These are phyloP conservation scores for Acronicta alni DNA, from an alignment of 2,888 invertebrate species.

Conservation along the genomic window DNA sequence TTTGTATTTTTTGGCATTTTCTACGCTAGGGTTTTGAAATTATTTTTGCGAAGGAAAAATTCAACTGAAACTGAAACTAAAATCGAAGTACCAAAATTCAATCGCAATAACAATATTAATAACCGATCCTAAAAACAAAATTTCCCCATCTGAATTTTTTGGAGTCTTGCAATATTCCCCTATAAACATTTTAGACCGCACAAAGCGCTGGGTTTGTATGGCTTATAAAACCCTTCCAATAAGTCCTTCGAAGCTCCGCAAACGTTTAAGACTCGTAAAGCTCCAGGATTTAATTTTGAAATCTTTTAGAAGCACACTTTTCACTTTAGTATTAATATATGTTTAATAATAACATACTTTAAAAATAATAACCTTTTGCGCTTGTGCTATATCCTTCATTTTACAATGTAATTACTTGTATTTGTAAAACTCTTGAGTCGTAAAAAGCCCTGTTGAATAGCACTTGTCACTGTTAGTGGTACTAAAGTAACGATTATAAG, in stretches of 20 bases:
- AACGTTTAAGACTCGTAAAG: slow-evolving; percentile 61
- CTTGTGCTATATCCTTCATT: slow-evolving; percentile 64
- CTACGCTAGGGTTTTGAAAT: too few relatives aligned
- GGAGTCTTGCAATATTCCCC: slow-evolving; percentile 44
- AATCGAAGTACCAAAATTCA: too few relatives aligned
- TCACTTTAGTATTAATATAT: slow-evolving; percentile 58
- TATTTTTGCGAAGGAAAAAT: too few relatives aligned
- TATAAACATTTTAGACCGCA: slow-evolving; percentile 60
- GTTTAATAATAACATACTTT: slow-evolving; percentile 66
- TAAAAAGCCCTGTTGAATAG: slow-evolving; percentile 73
- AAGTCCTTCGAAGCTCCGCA: slow-evolving; percentile 49
- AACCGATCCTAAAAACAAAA: slow-evolving; percentile 28
- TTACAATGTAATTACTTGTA: slow-evolving; percentile 72
- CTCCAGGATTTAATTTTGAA: slow-evolving; percentile 55
- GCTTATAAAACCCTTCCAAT: slow-evolving; percentile 62
- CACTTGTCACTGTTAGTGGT: slow-evolving; percentile 70
- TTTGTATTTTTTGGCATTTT: too few relatives aligned
- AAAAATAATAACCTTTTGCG: slow-evolving; percentile 54
- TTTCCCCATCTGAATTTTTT: slow-evolving; percentile 44
- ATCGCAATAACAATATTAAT: slow-evolving; percentile 3
- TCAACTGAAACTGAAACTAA: too few relatives aligned
- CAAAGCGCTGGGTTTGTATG: slow-evolving; percentile 59
- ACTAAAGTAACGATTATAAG: slow-evolving; percentile 74
- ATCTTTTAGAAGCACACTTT: slow-evolving; percentile 37
- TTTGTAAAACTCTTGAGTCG: slow-evolving; percentile 67